Base-by-base conservation (phyloP, 2,113 vertebrate species). In the Oncorhynchus gorbuscha region DNA sequence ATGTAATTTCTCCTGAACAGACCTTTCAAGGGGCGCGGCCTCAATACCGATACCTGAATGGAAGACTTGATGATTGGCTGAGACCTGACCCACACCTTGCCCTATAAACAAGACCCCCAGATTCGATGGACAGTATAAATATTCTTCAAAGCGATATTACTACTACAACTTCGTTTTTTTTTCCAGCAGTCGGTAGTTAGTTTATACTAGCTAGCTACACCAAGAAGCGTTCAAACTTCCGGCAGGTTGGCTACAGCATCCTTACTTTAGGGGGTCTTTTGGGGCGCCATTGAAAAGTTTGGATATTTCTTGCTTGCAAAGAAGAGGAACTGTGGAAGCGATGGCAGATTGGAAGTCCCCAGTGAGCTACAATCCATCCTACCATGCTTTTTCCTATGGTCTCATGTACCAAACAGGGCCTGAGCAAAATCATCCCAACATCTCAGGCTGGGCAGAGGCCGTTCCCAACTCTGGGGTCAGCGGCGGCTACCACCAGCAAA, bases 291-390 rank as follows among this genome's bases (percentile, higher is more conserved):
- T n/a, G 6, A 61, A 0, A 20, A 14, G 14, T 16, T 58, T 20
- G 55, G 18, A 58, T 4, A 58, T 58, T 58, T 58, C 18, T 58
- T 58, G 1, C 20, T 58, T 20, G 20, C 18, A 20, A 18, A 11
- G 39, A 61, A 32, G 26, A 45, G 39, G 39, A 2, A 0, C 39
- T 3, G 39, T 45, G 9, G 39, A 45, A 11, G 39, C 9, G 9
- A 94, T 94, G 93, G 89, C 92, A 16, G 92, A 94, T 9, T 94
- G 92, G 93, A 94, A 90, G 75, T 22, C 88, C 0, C 91, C 89
- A 2, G 48, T 92, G 7, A 87, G 26, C 28, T 92, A 91, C 81
- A 92, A 91, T 74, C 79, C 84, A 0, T 78, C 92, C 0, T 94
- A 92, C 74, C 91, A 91, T 5, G 86, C 90, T 0, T 94, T 92